Evolutionary conservation across 35 echinoderm and acorn worm genomes (phyloP).

Genomic region (Hemicentrotus pulcherrimus): DNA sequence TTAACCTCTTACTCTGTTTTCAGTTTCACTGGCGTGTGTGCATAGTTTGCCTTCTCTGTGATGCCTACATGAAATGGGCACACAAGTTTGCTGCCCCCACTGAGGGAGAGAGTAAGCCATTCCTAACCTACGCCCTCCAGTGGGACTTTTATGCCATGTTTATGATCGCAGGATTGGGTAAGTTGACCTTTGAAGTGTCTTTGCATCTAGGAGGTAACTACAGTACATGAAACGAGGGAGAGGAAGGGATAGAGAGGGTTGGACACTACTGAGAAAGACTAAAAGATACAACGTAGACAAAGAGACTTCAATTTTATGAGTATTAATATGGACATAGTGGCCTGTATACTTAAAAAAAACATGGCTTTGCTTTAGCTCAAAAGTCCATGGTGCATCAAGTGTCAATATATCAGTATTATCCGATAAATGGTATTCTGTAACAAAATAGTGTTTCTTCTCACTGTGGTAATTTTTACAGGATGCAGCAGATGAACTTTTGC

Average conservation of each 20-base stretch:
- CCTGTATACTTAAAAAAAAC: too few relatives aligned
- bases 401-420: too few relatives aligned
- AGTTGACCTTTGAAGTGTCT: constrained; percentile 22
- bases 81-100: background rate
- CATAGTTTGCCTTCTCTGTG: constrained; percentile 85
- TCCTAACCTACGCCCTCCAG: constrained; percentile 86
- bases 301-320: too few relatives aligned
- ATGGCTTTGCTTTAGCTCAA: too few relatives aligned
- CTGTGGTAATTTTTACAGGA: too few relatives aligned
- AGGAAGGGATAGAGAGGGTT: background rate
- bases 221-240: background rate
- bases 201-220: too few relatives aligned
- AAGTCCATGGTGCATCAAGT: too few relatives aligned
- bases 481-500: too few relatives aligned
- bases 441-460: too few relatives aligned
- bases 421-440: too few relatives aligned
- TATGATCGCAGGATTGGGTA: constrained; percentile 83
- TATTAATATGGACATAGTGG: too few relatives aligned
- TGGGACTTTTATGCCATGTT: constrained; percentile 93
- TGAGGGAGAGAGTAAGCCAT: constrained; percentile 44
- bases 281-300: too few relatives aligned
- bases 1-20: background rate
- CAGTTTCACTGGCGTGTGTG: constrained; percentile 96
- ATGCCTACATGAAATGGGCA: constrained; percentile 96
- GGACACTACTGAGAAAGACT: background rate